Evolutionary conservation across 2,797 vertebrate species (phyloP), one percentile per base, ranked within the genome.

Genomic region (Botia kubotai): DNA sequence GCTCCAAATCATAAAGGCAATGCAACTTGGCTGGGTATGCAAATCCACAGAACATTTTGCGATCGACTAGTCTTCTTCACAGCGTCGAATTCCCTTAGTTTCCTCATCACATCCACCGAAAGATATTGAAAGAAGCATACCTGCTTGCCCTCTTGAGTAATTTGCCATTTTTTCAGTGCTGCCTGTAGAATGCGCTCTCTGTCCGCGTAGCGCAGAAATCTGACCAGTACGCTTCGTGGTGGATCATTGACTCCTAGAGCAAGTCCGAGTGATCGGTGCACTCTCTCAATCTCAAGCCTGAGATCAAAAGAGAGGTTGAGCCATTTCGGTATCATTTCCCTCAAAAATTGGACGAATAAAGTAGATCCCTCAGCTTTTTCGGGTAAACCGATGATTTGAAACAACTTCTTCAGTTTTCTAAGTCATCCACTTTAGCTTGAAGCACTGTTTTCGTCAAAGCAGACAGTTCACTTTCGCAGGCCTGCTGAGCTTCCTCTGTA

Each of bases 241-340:
- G 39, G 39, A 0, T 68, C 8, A 13, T 43, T 67, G 11, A 19
- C 65, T 67, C 26, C 65, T 7, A 17, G 36, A 19, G 17, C 33
- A 66, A 29, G 29, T 65, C 16, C 29, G 8, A 66, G 63, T 0
- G 11, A 48, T 21, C 39, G 4, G 11, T 21, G 39, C 0, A 5
- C 66, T 14, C 66, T 68, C 66, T 68, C 66, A 23, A 68, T 68
- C 12, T 68, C 39, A 2, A 68, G 66, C 39, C 12, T 21, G 66
- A 14, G 19, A 46, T 68, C 39, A 46, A 13, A 46, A 14, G 19
- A 46, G 19, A 46, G 39, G 66, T 68, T 5, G 4, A 68, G 66
- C 66, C 19, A 48, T 46, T 46, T 68, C 1, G 12, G 66, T 68
- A 48, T 68, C 19, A 68, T 68, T 68, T 46, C 36, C 2, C 7